phyloP scores from a whole-genome alignment of 2,113 vertebrate species.

The Oriolus oriolus region DNA sequence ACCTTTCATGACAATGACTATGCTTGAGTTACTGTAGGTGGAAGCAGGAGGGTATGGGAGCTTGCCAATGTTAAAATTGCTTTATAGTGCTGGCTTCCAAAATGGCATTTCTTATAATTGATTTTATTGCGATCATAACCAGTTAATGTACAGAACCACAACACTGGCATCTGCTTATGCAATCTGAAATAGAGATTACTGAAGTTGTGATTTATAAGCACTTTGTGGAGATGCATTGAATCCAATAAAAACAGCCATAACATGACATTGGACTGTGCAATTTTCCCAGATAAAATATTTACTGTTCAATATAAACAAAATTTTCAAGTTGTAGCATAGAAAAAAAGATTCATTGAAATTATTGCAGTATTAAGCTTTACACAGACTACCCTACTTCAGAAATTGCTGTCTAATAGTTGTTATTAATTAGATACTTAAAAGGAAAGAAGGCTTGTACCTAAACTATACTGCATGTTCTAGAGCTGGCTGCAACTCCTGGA shows the following conservation, averaged over 20 bases:
- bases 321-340: background rate
- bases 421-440: constrained; percentile 10
- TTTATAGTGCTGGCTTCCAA: constrained; percentile 58
- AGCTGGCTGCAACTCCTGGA: background rate
- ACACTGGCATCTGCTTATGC: constrained; percentile 52
- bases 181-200: constrained; percentile 55
- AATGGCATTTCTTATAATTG: constrained; percentile 61
- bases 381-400: background rate
- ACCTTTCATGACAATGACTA: constrained; percentile 58
- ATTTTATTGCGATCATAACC: constrained; percentile 61
- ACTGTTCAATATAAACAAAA: background rate
- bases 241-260: constrained; percentile 1
- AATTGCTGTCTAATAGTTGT: background rate
- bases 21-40: constrained; percentile 55
- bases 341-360: background rate
- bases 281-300: constrained; percentile 6
- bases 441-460: background rate
- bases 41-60: constrained; percentile 33
- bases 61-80: constrained; percentile 54
- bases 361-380: background rate
- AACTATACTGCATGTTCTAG: background rate
- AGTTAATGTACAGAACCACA: constrained; percentile 60
- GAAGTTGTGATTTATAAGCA: constrained; percentile 43
- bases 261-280: background rate
- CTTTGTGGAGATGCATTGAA: constrained; percentile 20